Conservation (phyloP, 1,140 invertebrate genomes). For the Stenopsyche tienmushanensis region DNA sequence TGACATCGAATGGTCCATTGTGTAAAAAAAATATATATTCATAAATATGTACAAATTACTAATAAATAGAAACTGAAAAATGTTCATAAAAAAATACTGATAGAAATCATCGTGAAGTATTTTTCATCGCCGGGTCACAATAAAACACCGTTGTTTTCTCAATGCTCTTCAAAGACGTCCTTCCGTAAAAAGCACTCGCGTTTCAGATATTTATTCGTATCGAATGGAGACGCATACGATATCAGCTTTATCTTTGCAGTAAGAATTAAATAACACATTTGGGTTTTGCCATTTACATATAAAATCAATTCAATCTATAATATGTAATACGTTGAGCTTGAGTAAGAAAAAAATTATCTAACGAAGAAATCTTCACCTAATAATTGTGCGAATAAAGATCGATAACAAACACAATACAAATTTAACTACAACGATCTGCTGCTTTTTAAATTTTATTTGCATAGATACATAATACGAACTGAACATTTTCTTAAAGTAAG, state of each 20-base stretch:
- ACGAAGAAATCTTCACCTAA: background rate
- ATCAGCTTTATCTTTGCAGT: background rate
- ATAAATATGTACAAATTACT: slow-evolving; percentile 40
- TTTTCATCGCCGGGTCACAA: background rate
- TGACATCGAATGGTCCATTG: slow-evolving; percentile 42
- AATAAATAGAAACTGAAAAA: slow-evolving; percentile 40
- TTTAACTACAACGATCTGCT: too few relatives aligned
- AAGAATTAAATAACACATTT: background rate
- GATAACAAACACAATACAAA: too few relatives aligned
- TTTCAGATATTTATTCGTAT: background rate
- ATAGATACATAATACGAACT: too few relatives aligned
- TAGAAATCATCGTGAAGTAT: slow-evolving; percentile 31
- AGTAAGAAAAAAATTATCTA: too few relatives aligned
- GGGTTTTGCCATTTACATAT: background rate
- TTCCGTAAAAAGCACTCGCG: background rate
- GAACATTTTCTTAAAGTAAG: too few relatives aligned
- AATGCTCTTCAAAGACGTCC: background rate
- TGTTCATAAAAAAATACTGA: slow-evolving; percentile 42
- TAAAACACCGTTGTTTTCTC: background rate
- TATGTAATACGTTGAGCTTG: background rate
- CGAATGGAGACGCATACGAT: background rate
- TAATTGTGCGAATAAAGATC: too few relatives aligned
- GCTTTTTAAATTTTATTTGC: too few relatives aligned
- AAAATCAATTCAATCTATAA: background rate
- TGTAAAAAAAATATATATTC: slow-evolving; percentile 43